Evolutionary conservation across 2,113 vertebrate genomes (phyloP), one percentile per base, ranked within the genome.

Genomic region (Gymnorhina tibicen): DNA sequence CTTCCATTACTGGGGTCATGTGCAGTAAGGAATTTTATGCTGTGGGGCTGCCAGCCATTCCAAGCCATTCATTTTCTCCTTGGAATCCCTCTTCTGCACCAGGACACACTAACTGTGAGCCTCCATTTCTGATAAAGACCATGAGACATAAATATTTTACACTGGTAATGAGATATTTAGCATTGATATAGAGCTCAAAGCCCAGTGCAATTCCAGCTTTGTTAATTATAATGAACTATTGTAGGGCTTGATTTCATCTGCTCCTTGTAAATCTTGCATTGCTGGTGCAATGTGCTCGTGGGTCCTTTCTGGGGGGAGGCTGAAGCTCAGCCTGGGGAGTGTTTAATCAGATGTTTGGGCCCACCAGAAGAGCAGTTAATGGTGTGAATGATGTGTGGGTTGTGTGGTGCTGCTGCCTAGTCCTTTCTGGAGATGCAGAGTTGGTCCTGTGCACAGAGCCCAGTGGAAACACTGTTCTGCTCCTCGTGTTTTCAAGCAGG

Each of bases 161-260:
- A 3, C 79, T 75, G 88, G 95, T 97, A 97, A 97, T 96, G 93
- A 95, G 96, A 96, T 95, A 96, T 94, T 96, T 96, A 96, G 92
- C 95, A 96, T 68, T 97, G 96, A 97, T 97, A 91, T 96, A 97
- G 93, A 95, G 90, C 95, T 94, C 79, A 78, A 95, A 96, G 79
- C 85, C 85, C 90, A 78, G 83, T 63, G 90, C 93, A 94, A 94
- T 95, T 91, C 92, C 92, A 95, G 92, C 92, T 96, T 96, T 97
- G 92, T 95, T 97, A 96, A 95, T 96, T 93, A 92, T 91, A 93
- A 96, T 96, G 93, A 97, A 86, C 93, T 86, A 96, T 91, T 80
- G 93, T 62, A 75, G 85, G 88, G 82, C 88, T 88, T 1, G 5
- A 89, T 93, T 96, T 96, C 96, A 92, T 93, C 95, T 95, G 92